Evolutionary conservation across 2,797 vertebrate genomes (phyloP), one percentile per base, ranked within the genome.

Genomic region (Muraenolepis orangiensis): DNA sequence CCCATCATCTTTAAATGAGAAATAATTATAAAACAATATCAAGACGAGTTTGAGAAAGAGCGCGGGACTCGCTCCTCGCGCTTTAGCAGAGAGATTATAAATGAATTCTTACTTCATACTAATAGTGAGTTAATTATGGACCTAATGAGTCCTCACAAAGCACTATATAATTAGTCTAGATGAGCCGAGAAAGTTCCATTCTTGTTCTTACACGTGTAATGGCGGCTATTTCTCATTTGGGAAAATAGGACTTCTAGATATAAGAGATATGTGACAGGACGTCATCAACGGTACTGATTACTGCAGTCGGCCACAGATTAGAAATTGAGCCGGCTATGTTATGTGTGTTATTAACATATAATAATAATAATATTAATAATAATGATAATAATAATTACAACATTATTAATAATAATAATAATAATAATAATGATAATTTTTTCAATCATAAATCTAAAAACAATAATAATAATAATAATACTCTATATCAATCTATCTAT

Each of bases 181-280:
- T 91, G 90, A 90, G 87, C 83, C 81, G 76, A 91, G 86, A 92
- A 91, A 92, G 89, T 92, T 91, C 89, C 80, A 12, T 89, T 84
- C 91, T 89, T 89, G 88, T 90, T 92, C 89, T 91, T 92, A 91
- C 91, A 93, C 93, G 90, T 93, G 93, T 93, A 91, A 93, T 91
- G 90, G 84, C 40, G 82, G 85, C 82, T 87, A 91, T 90, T 91
- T 87, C 89, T 92, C 92, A 91, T 90, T 90, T 87, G 81, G 57
- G 10, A 78, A 92, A 93, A 93, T 89, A 82, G 78, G 85, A 81
- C 80, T 76, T 80, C 79, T 80, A 82, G 32, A n/a, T n/a, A n/a
- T n/a, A n/a, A 61, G 28, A 31, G 29, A 30, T 31, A 31, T 29
- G 26, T 30, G 28, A 67, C 8, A 23, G 61, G 61, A 28, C 1